phyloP scores from a whole-genome alignment of 2,797 vertebrate genomes.

The Myotis vivesi region DNA sequence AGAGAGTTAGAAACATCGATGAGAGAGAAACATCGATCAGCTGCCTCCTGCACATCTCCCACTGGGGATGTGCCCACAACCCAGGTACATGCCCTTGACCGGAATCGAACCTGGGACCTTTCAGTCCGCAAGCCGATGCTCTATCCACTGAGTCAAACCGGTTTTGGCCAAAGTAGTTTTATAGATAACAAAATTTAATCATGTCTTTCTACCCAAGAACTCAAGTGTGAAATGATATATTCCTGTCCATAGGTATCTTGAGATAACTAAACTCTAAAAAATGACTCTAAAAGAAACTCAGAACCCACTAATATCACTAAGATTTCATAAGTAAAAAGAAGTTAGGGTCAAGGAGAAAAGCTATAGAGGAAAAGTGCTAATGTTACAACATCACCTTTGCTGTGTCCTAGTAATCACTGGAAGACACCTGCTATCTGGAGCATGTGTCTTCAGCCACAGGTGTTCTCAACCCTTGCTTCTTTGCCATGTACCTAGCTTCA shows the following conservation, averaged over 20 bases:
- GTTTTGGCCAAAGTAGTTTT: conserved; percentile 6
- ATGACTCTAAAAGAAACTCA: background rate
- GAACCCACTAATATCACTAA: conserved; percentile 44
- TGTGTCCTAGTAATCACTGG: background rate
- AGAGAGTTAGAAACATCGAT: too few species aligned
- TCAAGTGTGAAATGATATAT: background rate
- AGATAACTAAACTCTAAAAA: background rate
- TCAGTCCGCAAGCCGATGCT: too few species aligned
- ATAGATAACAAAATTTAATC: background rate
- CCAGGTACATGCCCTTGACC: too few species aligned
- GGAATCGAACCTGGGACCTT: too few species aligned
- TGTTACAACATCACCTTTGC: conserved; percentile 35
- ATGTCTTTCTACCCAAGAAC: background rate
- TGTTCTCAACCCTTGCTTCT: conserved; percentile 11
- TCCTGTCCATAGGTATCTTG: background rate
- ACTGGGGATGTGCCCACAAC: too few species aligned
- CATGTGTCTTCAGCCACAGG: background rate
- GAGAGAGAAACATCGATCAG: too few species aligned
- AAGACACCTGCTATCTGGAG: background rate
- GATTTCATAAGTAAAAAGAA: conserved; percentile 37
- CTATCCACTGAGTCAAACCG: too few species aligned
- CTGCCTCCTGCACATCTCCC: too few species aligned
- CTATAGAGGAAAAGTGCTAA: background rate
- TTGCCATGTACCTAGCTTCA: background rate
- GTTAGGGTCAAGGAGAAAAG: background rate